Conservation (phyloP, 2,888 invertebrate species). For the Fragum whitleyi region DNA sequence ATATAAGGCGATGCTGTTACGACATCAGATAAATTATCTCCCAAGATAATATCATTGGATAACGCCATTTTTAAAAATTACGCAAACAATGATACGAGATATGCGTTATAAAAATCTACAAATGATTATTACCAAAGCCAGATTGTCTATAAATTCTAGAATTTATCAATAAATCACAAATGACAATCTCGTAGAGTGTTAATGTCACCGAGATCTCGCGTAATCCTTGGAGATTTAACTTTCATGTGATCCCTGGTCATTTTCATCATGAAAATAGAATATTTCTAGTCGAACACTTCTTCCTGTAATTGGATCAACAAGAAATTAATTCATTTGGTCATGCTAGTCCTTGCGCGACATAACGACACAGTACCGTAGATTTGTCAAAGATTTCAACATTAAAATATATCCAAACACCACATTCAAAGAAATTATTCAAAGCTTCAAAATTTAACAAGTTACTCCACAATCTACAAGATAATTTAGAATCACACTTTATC, state of each 20-base stretch:
- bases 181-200: not conserved
- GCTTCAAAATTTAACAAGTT: no score
- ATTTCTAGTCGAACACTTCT: not conserved
- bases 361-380: no score
- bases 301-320: not conserved
- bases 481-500: no score
- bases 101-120: not conserved
- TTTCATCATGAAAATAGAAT: slow-evolving; percentile 2
- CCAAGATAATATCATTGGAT: not conserved
- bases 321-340: not conserved
- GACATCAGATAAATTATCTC: slow-evolving; percentile 11
- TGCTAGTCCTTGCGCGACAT: not conserved
- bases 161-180: slow-evolving; percentile 2
- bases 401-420: no score
- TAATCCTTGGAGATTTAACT: slow-evolving; percentile 6
- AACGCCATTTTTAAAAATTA: not conserved
- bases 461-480: no score
- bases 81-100: not conserved
- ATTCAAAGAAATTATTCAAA: no score
- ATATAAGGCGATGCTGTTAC: not conserved
- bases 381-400: no score
- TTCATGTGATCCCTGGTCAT: not conserved
- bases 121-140: not conserved
- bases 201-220: not conserved
- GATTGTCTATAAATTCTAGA: not conserved